Percentiles rank a stretch among this genome's conserved stretches.
phyloP scores from a whole-genome alignment of 2,888 invertebrate species.

The Limulus polyphemus region DNA sequence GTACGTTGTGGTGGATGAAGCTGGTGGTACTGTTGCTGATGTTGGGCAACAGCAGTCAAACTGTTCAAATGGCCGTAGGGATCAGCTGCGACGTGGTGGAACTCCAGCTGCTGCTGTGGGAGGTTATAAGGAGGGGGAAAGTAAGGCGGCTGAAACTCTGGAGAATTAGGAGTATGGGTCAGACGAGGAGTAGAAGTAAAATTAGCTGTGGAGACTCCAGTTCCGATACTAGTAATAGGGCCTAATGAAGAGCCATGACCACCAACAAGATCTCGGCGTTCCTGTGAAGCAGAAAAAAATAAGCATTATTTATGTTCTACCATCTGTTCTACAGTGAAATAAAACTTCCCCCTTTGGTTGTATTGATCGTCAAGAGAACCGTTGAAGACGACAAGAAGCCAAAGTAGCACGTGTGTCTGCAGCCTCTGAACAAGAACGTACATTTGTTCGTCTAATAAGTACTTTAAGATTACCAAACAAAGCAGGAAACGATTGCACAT shows the following conservation, averaged over 20 bases:
- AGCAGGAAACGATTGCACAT: no score
- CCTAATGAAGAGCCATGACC: conserved; percentile 43
- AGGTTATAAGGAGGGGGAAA: conserved; percentile 82
- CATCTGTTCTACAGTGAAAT: no score
- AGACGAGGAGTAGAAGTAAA: conserved; percentile 42
- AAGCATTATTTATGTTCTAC: no score
- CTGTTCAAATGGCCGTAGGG: conserved; percentile 57
- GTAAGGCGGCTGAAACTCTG: conserved; percentile 91
- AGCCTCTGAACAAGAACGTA: no score
- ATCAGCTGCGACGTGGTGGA: conserved; percentile 42
- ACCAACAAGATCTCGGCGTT: conserved; percentile 45
- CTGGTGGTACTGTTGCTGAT: conserved; percentile 43
- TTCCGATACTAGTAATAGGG: conserved; percentile 45
- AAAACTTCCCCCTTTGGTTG: no score
- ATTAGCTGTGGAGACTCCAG: conserved; percentile 35
- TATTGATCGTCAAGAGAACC: no score
- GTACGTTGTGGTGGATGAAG: conserved; percentile 27
- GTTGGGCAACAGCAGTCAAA: conserved; percentile 49
- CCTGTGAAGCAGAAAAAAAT: conserved; percentile 38
- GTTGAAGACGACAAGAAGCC: no score
- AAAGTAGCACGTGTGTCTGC: no score
- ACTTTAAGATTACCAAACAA: no score
- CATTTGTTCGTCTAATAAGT: no score
- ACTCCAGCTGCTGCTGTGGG: conserved; percentile 49
- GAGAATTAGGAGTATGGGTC: conserved; percentile 42